Evolutionary conservation across 30 jellyfish, hydroid and myxozoan genomes (phyloP).

Genomic region (Pelagia noctiluca): DNA sequence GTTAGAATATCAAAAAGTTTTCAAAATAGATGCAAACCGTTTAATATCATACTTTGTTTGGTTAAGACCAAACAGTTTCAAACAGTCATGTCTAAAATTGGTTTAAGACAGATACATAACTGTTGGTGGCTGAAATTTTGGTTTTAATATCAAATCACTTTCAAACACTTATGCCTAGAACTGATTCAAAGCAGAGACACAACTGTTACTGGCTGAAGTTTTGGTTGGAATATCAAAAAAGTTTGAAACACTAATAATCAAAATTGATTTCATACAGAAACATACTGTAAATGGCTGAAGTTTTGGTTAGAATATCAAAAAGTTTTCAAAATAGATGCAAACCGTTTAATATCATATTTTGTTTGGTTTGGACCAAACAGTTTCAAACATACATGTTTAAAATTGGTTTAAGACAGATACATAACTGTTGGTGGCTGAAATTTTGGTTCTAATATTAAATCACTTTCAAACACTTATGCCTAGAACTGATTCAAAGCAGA

Average conservation of each 20-base stretch:
- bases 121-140: too few relatives aligned
- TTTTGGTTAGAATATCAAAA: slow-evolving; percentile 53
- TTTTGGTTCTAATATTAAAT: too few relatives aligned
- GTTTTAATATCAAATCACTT: neutral
- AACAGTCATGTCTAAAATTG: too few relatives aligned
- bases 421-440: too few relatives aligned
- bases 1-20: too few relatives aligned
- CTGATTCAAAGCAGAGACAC: neutral
- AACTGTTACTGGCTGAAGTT: neutral
- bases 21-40: too few relatives aligned
- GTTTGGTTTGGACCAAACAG: too few relatives aligned
- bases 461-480: neutral
- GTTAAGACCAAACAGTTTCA: neutral
- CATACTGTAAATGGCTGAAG: slow-evolving; percentile 17
- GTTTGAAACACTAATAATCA: neutral
- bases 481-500: neutral
- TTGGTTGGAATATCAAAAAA: neutral
- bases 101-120: neutral
- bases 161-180: neutral
- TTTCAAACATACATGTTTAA: too few relatives aligned
- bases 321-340: too few relatives aligned
- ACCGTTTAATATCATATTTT: too few relatives aligned
- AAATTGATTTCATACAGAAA: neutral
- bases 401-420: neutral
- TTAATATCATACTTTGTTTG: too few relatives aligned